phyloP scores from a whole-genome alignment of 1,140 invertebrate genomes.

The Lucilia sericata region DNA sequence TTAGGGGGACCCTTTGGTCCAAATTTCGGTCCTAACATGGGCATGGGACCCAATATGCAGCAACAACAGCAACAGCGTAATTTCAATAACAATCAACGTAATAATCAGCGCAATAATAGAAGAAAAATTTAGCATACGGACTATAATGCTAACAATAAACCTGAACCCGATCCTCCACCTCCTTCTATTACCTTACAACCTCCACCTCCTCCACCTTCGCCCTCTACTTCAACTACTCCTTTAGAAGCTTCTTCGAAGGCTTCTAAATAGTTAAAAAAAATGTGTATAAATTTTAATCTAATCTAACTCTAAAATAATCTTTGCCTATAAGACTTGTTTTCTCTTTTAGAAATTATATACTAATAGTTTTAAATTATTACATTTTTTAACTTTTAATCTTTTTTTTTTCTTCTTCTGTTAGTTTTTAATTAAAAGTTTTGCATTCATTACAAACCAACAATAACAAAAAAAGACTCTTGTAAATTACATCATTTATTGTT shows the following conservation, averaged over 20 bases:
- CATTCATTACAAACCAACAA: too few relatives aligned
- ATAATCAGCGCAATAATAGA: slow-evolving; percentile 45
- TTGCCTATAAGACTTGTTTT: background rate
- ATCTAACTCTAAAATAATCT: background rate
- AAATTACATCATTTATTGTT: too few relatives aligned
- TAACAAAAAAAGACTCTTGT: too few relatives aligned
- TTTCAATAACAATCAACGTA: slow-evolving; percentile 45
- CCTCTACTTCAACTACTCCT: background rate
- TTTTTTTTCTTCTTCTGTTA: too few relatives aligned
- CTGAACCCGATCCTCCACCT: background rate
- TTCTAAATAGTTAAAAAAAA: background rate
- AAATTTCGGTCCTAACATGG: slow-evolving; percentile 9
- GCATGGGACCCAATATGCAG: slow-evolving; percentile 6
- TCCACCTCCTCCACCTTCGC: background rate
- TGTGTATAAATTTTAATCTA: background rate
- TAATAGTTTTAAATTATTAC: too few relatives aligned
- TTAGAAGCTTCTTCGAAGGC: background rate
- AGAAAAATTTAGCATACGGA: slow-evolving; percentile 44
- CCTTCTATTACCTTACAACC: background rate
- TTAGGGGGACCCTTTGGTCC: slow-evolving; percentile 32
- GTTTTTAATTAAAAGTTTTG: too few relatives aligned
- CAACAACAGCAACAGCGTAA: slow-evolving; percentile 44
- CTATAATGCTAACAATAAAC: background rate
- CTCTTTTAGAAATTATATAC: too few relatives aligned
- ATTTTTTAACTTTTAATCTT: too few relatives aligned